Base-by-base conservation (phyloP, 1,140 invertebrate species). In the Formica selysi region DNA sequence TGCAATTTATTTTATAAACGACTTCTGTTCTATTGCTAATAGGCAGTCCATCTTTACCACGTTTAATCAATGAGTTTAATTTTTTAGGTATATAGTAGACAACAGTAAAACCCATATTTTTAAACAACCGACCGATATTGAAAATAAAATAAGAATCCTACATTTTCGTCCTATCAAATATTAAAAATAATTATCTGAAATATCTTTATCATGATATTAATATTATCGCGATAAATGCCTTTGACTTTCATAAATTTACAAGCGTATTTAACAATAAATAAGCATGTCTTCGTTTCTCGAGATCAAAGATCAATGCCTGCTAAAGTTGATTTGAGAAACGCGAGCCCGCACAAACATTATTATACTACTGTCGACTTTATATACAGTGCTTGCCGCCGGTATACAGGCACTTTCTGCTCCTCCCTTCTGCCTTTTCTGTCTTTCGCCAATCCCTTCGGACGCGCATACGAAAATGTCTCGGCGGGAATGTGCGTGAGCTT, bases 251-350 rank as follows among this genome's bases (percentile, higher is more conserved):
- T 22, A 10, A 59, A 59, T 59, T n/a, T 7, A 19, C 48, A 51
- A 51, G 16, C 1, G 5, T 3, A 59, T 13, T 11, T 44, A 44
- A 10, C 41, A 44, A 44, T 85, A 89, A 90, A 89, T 85, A 87
- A 89, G 78, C 83, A 85, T 83, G 61, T 54, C 59, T 91, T 87
- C 65, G 65, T 2, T 16, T 51, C 41, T 90, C 61, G 70, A 91
- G 85, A 91, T 91, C 87, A 89, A 91, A 91, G 90, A 91, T 91
- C 90, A 87, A 91, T 91, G 80, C 81, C 85, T 89, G 91, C 65
- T 87, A 84, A 76, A 91, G 81, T 89, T 78, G 85, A 90, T 91
- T 91, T 89, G 90, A 51, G 48, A 91, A 91, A 91, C 88, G 68
- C 88, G 87, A 74, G 80, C 85, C 48, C 36, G 87, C 85, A 71